Base-by-base conservation (phyloP, 2,113 vertebrate genomes). In the Muntiacus muntjak region DNA sequence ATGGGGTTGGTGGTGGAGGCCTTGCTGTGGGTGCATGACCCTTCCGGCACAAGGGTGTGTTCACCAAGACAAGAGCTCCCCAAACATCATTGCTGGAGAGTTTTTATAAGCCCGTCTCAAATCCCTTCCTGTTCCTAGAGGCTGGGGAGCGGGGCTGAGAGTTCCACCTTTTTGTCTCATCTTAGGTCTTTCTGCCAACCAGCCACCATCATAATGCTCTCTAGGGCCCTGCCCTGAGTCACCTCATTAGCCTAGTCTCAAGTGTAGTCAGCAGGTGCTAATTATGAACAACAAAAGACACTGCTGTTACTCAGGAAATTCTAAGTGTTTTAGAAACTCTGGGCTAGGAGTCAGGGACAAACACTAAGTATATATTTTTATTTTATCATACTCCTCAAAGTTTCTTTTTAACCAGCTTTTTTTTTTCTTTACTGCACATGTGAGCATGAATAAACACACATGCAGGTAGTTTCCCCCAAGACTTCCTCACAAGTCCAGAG, bases 331-430 rank as follows among this genome's bases (percentile, higher is more conserved):
- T 86, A 60, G 50, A 84, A 90, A 84, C 57, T 87, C 25, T 67
- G 28, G 36, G 21, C 76, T n/a, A 30, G 36, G 28, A 96, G 78
- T 52, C 57, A 36, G 67, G 13, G 36, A 84, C 62, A 60, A 81
- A 79, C 26, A 52, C 58, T 52, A 50, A 78, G 52, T 78, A 23
- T 10, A 26, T 94, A 15, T 84, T 79, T 94, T 92, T 54, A 33
- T 81, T 89, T 15, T 74, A 30, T 36, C 25, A 33, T n/a, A 7
- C 50, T 91, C n/a, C 26, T 87, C 43, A 89, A 84, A 15, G 36
- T 64, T 94, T 89, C 60, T 84, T 26, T 87, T 87, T 83, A 83
- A 78, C 45, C 33, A 74, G 28, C 3, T 76, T 55, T 62, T 50
- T 21, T 87, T 81, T 33, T 81, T 28, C 25, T 76, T 52, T 28